Percentiles rank a stretch among this genome's conserved stretches.
These are phyloP conservation scores for Galerucella nymphaeae DNA, from an alignment of 2,888 invertebrate species.

Conservation along the genomic window DNA sequence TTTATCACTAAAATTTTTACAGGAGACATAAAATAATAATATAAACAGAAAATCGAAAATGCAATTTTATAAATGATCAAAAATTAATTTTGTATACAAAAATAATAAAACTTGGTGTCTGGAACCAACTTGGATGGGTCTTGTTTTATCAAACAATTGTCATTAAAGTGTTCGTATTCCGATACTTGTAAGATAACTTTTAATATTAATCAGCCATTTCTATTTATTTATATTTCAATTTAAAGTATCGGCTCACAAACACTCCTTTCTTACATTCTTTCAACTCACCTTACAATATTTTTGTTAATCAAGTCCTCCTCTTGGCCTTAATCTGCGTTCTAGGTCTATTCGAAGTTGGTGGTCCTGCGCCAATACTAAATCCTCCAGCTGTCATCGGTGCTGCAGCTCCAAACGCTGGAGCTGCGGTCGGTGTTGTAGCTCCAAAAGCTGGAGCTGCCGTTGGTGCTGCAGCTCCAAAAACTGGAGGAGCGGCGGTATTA, in stretches of 20 bases:
- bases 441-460: no score
- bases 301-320: slow-evolving; percentile 45
- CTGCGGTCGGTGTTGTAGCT: background rate
- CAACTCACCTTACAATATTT: slow-evolving; percentile 36
- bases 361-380: slow-evolving; percentile 67
- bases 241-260: no score
- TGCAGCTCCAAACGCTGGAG: slow-evolving; percentile 35
- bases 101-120: background rate
- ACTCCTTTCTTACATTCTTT: no score
- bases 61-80: background rate
- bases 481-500: slow-evolving; percentile 6
- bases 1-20: background rate
- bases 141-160: background rate
- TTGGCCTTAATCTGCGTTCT: slow-evolving; percentile 60
- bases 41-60: background rate
- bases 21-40: background rate
- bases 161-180: background rate
- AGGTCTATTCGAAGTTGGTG: slow-evolving; percentile 60
- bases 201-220: background rate
- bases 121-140: background rate
- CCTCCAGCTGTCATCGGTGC: slow-evolving; percentile 52
- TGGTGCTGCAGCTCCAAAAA: background rate
- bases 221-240: no score
- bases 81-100: no score
- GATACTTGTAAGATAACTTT: background rate